phyloP scores from a whole-genome alignment of 2,888 invertebrate species.

The Drosophila bunnanda region DNA sequence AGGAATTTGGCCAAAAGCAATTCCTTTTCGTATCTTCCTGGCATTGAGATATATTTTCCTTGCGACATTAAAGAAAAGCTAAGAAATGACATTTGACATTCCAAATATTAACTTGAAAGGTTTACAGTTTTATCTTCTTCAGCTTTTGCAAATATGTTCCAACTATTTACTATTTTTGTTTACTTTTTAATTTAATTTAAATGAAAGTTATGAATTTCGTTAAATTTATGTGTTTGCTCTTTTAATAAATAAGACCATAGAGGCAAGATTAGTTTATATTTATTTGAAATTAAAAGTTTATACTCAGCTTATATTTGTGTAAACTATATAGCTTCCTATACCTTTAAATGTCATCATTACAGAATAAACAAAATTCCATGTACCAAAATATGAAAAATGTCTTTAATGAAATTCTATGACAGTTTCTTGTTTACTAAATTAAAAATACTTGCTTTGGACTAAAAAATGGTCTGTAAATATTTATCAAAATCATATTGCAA shows the following conservation, averaged over 20 bases:
- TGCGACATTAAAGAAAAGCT: background rate
- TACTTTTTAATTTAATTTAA: background rate
- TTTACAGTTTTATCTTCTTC: background rate
- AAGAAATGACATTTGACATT: conserved; percentile 14
- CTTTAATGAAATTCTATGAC: background rate
- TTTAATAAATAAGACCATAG: background rate
- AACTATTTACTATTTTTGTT: too few species aligned
- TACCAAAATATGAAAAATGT: background rate
- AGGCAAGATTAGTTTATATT: background rate
- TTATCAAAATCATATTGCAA: background rate
- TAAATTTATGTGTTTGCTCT: background rate
- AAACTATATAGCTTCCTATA: background rate
- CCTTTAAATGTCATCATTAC: too few species aligned
- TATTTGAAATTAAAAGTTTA: background rate
- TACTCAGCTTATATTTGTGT: too few species aligned
- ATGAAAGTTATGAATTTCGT: background rate
- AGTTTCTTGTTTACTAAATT: background rate
- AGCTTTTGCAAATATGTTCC: background rate
- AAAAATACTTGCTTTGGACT: background rate
- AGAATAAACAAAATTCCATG: too few species aligned
- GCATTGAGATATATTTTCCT: conserved; percentile 25
- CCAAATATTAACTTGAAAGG: conserved; percentile 4
- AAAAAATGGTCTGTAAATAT: background rate
- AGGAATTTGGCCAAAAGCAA: conserved; percentile 7
- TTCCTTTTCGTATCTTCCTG: background rate